Base-by-base conservation (phyloP, 2,113 vertebrate genomes). In the Anthoscopus minutus region DNA sequence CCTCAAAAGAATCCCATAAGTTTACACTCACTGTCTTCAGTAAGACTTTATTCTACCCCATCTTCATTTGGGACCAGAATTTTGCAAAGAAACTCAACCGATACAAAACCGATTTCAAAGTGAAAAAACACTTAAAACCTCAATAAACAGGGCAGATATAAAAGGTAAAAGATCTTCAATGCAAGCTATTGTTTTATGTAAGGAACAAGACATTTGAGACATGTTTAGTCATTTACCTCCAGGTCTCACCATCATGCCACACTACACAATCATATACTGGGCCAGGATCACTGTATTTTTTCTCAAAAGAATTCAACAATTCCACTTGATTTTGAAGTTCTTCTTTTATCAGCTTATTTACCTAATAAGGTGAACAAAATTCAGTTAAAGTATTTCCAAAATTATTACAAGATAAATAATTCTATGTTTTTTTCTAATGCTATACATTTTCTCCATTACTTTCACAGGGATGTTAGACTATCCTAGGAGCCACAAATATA, bases 221-320 rank as follows among this genome's bases (percentile, higher is more conserved):
- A 80, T 70, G 38, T 77, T 58, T 23, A 66, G n/a, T 16, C 13
- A 50, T 69, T 96, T 97, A 99, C 99, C 98, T 99, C 99, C 99
- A 99, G 7, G 98, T 98, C 88, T 98, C 96, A 16, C 99, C 99
- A 3, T 99, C 99, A 21, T 99, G 96, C 99, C 99, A 99, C 24
- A 99, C 98, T 62, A 99, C 53, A 84, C 99, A 99, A 96, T 99
- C 99, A 87, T 99, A 99, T 1, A 99, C 99, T 31, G 99, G 99
- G 54, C 99, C 99, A n/a, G 99, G 99, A 93, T 99, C 99, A 53
- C 98, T 99, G 31, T 99, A 99, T 94, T 99, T 99, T 97, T 99
- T 99, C 97, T 99, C 99, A 97, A 99, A 98, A 50, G 98, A 98
- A 88, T 98, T 98, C 42, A 99, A 96, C 64, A 99, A 97, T 96